Percentiles rank a stretch among this genome's conserved stretches.
Conservation (phyloP, 2,888 invertebrate species). For the Thymelicus lineola region DNA sequence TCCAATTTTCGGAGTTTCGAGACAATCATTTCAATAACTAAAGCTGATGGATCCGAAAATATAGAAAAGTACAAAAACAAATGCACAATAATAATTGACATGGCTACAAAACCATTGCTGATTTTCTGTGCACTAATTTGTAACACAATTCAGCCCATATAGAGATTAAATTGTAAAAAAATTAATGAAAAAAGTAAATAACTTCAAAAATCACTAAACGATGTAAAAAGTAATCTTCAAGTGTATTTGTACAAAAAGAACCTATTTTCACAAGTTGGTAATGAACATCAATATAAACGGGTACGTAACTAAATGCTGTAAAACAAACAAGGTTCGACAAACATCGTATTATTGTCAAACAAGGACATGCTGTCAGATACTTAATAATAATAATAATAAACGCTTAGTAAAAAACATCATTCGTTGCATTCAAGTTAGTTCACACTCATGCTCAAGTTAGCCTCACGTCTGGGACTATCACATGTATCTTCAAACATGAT, state of each 20-base stretch:
- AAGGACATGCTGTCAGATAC: constrained; percentile 22
- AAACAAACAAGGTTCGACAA: constrained; percentile 23
- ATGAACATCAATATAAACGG: constrained; percentile 27
- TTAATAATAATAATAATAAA: background rate
- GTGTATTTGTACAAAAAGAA: no score
- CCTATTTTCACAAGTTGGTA: constrained; percentile 4
- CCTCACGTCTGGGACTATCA: constrained; percentile 20
- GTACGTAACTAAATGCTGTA: constrained; percentile 12
- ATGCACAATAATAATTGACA: no score
- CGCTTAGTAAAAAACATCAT: constrained; percentile 41
- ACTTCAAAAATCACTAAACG: no score
- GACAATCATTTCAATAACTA: no score
- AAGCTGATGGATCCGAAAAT: no score
- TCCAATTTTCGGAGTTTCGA: no score
- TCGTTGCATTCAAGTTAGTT: constrained; percentile 63
- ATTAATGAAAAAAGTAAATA: no score
- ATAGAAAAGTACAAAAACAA: no score
- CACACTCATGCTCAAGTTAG: constrained; percentile 72
- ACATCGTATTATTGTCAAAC: constrained; percentile 14
- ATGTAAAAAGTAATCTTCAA: background rate
- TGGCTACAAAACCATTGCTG: no score
- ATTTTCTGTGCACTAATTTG: no score
- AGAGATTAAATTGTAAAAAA: no score
- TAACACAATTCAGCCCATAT: no score
- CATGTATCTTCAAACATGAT: constrained; percentile 31